Base-by-base conservation (phyloP, 2,888 invertebrate species). In the Platycheirus albimanus region DNA sequence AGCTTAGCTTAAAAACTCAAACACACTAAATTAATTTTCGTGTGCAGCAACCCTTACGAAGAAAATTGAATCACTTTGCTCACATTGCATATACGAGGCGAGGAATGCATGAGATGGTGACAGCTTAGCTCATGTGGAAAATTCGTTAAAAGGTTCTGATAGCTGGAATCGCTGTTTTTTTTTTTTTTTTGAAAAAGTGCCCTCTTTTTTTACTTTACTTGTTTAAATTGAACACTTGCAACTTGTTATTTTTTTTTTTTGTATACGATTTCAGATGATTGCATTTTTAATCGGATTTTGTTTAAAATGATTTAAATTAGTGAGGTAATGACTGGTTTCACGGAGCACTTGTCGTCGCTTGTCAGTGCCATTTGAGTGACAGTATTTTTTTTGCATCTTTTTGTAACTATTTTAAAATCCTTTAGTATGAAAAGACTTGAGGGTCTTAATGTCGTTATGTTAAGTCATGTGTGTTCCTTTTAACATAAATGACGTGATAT, bases 271-370 rank as follows among this genome's bases (percentile, higher is more conserved):
- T 83, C 78, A 74, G 83, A 78, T 83, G 83, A 83, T 83, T 83
- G 83, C 77, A 47, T 74, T 83, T 83, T 83, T 83, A 83, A 83
- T 83, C 83, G 83, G 83, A 83, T 83, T 83, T 67, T 36, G 52
- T 72, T 78, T 83, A 83, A 83, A 83, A 78, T 83, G 83, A 78
- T 83, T 83, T 58, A 72, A 72, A 83, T 83, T 83, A 72, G 83
- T 83, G 72, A 19, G 58, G 72, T 83, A 83, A 78, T 83, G 78
- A 69, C 30, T 56, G 47, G 69, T 33, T 54, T 61, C 30, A 43
- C 17, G 2, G 6, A 69, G 63, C 63, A 74, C 66, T 74, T 64
- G 76, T 66, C 64, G 10, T 36, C 41, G 36, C 45, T 56, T 63
- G 64, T 58, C 30, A 11, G 49, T 11, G 19, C 20, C 13, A 3